A percentile compares a stretch with the other conserved stretches of the same genome.
These are phyloP conservation scores for Stenodera caucasica DNA, from an alignment of 2,888 invertebrate species.

Conservation along the genomic window DNA sequence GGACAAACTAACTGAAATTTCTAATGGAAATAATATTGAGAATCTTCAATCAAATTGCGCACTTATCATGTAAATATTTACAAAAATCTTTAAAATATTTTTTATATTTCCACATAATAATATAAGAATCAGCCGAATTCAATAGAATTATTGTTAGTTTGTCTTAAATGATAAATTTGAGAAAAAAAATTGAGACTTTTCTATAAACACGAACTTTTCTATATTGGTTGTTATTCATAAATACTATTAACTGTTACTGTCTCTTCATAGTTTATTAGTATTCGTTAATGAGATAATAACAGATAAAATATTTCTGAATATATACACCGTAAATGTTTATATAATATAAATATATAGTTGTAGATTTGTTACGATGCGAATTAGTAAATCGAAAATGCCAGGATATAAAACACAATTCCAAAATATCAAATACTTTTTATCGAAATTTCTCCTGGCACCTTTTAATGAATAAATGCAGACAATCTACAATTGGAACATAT, in stretches of 20 bases:
- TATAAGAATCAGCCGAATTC: slow-evolving; percentile 9
- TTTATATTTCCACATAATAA: not conserved
- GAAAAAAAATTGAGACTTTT: slow-evolving; percentile 35
- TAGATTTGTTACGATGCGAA: slow-evolving; percentile 32
- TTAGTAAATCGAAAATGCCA: slow-evolving; percentile 24
- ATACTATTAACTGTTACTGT: not conserved
- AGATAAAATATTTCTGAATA: not conserved
- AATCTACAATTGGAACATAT: slow-evolving; percentile 27
- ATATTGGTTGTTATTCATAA: slow-evolving; percentile 24
- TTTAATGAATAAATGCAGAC: slow-evolving; percentile 18
- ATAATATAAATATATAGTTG: slow-evolving; percentile 25
- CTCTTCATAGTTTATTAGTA: not conserved
- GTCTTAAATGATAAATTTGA: slow-evolving; percentile 21
- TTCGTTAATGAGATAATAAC: not conserved
- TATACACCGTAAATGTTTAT: not conserved
- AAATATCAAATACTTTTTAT: no score
- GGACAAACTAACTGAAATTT: slow-evolving; percentile 27
- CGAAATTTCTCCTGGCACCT: not conserved
- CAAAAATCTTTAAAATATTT: slow-evolving; percentile 12
- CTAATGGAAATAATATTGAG: slow-evolving; percentile 3
- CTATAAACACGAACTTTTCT: slow-evolving; percentile 38
- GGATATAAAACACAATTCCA: no score
- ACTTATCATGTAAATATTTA: slow-evolving; percentile 40
- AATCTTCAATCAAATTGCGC: slow-evolving; percentile 35
- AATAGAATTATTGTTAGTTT: slow-evolving; percentile 28